Evolutionary conservation across 2,797 vertebrate species (phyloP), one percentile per base, ranked within the genome.

Genomic region (Acrocephalus scirpaceus): DNA sequence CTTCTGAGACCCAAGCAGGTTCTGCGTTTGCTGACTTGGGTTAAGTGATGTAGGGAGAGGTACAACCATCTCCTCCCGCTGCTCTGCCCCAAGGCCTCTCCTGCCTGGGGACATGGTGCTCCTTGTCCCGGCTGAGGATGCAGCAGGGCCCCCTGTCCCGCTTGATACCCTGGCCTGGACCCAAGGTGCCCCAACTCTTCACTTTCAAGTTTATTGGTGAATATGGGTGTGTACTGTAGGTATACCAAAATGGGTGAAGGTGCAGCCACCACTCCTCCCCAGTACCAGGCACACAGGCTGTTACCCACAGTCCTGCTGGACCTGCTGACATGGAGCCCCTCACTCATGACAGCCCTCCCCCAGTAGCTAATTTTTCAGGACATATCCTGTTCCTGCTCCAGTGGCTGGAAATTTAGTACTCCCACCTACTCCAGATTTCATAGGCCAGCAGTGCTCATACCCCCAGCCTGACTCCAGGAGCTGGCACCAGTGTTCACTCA

Each of bases 71-170:
- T 56, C 48, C 23, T 22, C 10, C 38, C 2, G 1, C 26, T 53
- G 51, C 44, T 54, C 30, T 47, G 64, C 26, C 26, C 26, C 11
- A 9, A 4, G 25, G 18, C n/a, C 21, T 26, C 38, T 53, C 45
- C 60, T 57, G 19, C 17, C 12, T 26, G 40, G 21, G 69, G 7
- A 6, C 16, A 0, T 8, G 53, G 23, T 20, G 38, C 53, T 66
- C 30, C 64, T 50, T 32, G 47, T 16, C 32, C 3, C 2, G 27
- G 9, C 67, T 40, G 67, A 53, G 53, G 45, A 13, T 30, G n/a
- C 53, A 34, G 45, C 69, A 30, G 61, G 20, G 15, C 7, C 14
- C 9, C 12, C 26, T 29, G n/a, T 29, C 29, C 38, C 0, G 0
- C 29, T 25, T 51, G 53, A 17, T 45, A 45, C 40, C 13, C 13